Evolutionary conservation across 2,113 vertebrate genomes (phyloP), one percentile per base, ranked within the genome.

Genomic region (Bambusicola thoracicus): DNA sequence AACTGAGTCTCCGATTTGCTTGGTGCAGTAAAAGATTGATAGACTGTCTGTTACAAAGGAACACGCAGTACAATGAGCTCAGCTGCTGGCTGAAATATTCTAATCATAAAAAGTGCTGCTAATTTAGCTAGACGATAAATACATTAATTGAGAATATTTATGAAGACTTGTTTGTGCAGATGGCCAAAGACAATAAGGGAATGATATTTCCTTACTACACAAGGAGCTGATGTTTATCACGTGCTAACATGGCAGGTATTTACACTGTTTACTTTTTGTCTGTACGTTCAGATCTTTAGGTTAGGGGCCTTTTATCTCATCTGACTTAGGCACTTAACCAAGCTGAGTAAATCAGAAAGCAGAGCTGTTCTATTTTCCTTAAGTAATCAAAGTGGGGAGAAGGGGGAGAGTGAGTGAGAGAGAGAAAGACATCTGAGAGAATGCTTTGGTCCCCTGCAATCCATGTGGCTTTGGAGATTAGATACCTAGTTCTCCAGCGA

Each of bases 101-200:
- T 43, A 63, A 46, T 81, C 43, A 83, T 75, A 72, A 93, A 63
- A 94, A 93, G 80, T 88, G 73, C 43, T 95, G 68, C 59, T 96
- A 81, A 92, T 94, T 95, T 92, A 85, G 46, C 81, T 75, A 84
- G 77, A 27, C 6, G 11, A 92, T 81, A 92, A 95, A 93, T 81
- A 81, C 34, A 93, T 94, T 68, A 80, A 78, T 78, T 85, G 61
- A 79, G 58, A 92, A 86, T 86, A 92, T 92, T 95, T 96, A 88
- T 89, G 76, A 79, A 89, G 80, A n/a, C 24, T 86, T 93, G n/a
- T 68, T 88, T 89, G 56, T 92, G 80, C 85, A 94, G 83, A 82
- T 86, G 88, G 62, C 75, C 41, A 72, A 68, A 90, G 74, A 90
- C 77, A 93, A 68, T 75, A 78, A 89, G 30, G 85, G 41, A 65